Evolutionary conservation across 2,888 invertebrate genomes (phyloP).

Genomic region (Ceriagrion tenellum): DNA sequence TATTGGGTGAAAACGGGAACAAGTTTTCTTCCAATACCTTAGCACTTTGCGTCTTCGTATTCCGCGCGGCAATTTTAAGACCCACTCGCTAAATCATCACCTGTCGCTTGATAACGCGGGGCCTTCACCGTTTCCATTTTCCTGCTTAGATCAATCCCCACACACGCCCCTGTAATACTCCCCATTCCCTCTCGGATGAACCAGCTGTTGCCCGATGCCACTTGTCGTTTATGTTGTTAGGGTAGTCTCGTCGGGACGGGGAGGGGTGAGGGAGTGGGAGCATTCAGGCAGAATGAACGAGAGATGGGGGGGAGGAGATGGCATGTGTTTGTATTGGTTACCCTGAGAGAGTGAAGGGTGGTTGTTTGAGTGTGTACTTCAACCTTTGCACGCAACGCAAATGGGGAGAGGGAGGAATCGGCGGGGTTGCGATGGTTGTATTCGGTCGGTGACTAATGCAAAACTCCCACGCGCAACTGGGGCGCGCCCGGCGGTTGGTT

Average conservation of each 20-base stretch:
- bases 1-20: too few species aligned
- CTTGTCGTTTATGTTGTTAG: constrained; percentile 6
- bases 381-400: background rate
- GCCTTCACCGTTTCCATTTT: constrained; percentile 9
- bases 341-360: background rate
- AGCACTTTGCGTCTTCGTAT: too few species aligned
- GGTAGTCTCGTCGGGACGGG: background rate
- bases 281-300: too few species aligned
- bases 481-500: background rate
- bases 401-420: too few species aligned
- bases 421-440: background rate
- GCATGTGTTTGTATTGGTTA: background rate
- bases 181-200: background rate
- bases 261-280: background rate
- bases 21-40: too few species aligned
- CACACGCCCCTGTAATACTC: background rate
- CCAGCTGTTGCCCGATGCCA: constrained; percentile 42
- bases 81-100: background rate
- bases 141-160: background rate
- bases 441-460: background rate
- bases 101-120: background rate
- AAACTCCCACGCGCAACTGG: background rate
- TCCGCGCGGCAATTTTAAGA: background rate
- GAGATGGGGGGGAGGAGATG: background rate
- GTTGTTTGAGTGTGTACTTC: background rate